A percentile compares a stretch with the other conserved stretches of the same genome.
Evolutionary conservation across 2,113 vertebrate species (phyloP).

Genomic region (Myanophis thanlyinensis): DNA sequence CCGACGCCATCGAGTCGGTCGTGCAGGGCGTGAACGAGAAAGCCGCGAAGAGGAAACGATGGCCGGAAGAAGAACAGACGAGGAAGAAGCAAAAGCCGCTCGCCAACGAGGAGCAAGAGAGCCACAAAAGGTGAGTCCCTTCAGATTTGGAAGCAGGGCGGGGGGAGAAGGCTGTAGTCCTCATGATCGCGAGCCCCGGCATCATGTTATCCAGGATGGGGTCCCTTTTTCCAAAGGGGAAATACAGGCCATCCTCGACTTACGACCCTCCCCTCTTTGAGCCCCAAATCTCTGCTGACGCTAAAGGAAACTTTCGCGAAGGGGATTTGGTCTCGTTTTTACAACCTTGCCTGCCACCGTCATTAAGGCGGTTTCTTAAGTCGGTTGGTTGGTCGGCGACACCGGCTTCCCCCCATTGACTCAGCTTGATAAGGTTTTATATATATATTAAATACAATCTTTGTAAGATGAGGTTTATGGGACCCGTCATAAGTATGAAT

Average conservation of each 20-base stretch:
- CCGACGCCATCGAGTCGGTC: slow-evolving; percentile 80
- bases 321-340: background rate
- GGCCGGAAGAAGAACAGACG: slow-evolving; percentile 66
- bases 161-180: background rate
- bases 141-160: too few relatives aligned
- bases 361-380: background rate
- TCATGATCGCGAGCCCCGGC: background rate
- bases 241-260: background rate
- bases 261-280: background rate
- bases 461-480: too few relatives aligned
- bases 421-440: background rate
- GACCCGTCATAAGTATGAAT: too few relatives aligned
- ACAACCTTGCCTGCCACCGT: background rate
- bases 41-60: slow-evolving; percentile 84
- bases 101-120: slow-evolving; percentile 67
- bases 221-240: background rate
- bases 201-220: background rate
- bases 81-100: slow-evolving; percentile 67
- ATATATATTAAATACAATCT: too few relatives aligned
- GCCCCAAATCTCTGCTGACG: background rate
- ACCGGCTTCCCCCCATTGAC: background rate
- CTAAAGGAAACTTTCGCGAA: background rate
- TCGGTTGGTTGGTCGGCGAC: background rate
- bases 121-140: slow-evolving; percentile 68
- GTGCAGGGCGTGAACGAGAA: slow-evolving; percentile 78